A percentile compares a stretch with the other conserved stretches of the same genome.
phyloP scores from a whole-genome alignment of 1,140 invertebrate genomes.

The Drosophila subobscura region DNA sequence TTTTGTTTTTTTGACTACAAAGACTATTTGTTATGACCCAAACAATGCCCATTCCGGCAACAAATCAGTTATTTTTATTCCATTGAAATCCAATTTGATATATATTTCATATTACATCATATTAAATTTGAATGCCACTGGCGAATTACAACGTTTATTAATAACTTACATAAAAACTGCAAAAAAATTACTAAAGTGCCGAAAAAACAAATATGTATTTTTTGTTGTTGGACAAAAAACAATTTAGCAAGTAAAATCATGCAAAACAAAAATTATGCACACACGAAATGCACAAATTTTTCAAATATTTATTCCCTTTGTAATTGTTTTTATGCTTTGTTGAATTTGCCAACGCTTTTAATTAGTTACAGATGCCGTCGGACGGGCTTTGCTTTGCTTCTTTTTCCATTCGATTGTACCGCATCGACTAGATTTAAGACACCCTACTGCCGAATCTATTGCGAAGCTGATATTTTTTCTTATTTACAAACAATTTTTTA shows the following conservation, averaged over 20 bases:
- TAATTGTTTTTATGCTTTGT: conserved; percentile 31
- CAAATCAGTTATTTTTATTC: conserved; percentile 19
- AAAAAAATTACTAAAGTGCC: conserved; percentile 7
- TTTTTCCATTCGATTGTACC: not conserved
- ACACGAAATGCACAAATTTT: conserved; percentile 14
- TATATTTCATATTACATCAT: conserved; percentile 39
- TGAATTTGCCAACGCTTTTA: conserved; percentile 43
- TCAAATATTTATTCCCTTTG: conserved; percentile 51
- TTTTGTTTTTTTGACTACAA: not conserved
- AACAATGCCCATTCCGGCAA: conserved; percentile 1
- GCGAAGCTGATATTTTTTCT: conserved; percentile 31
- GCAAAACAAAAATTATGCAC: conserved; percentile 23
- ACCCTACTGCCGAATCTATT: conserved; percentile 10
- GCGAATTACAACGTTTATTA: conserved; percentile 45
- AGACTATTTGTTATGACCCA: too few relatives aligned
- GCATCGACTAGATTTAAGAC: conserved; percentile 35
- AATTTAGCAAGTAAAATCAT: conserved; percentile 17
- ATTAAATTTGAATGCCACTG: conserved; percentile 54
- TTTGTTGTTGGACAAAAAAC: conserved; percentile 13
- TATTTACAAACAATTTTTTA: conserved; percentile 71
- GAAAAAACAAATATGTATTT: not conserved
- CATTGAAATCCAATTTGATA: conserved; percentile 13
- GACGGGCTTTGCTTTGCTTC: not conserved
- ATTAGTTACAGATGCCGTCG: conserved; percentile 28
- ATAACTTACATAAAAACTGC: conserved; percentile 21